Evolutionary conservation across 2,888 invertebrate genomes (phyloP), one percentile per base, ranked within the genome.

Genomic region (Hermaeophaga mercurialis): DNA sequence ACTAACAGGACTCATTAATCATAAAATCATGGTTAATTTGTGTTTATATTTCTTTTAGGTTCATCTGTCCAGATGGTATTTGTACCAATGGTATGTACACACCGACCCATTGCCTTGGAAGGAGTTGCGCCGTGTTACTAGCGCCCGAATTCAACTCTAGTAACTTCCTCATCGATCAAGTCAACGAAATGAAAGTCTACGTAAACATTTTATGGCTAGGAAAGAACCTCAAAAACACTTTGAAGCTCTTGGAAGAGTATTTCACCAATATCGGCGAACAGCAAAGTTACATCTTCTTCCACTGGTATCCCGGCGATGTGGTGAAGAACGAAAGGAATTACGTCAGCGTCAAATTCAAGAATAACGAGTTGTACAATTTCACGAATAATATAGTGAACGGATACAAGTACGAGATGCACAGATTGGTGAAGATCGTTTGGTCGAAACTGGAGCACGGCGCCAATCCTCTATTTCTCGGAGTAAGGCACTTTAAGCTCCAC

Each of bases 151-250:
- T 77, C 31, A 77, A 79, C 7, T 78, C 80, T 4, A 83, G 84
- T 0, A 70, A 72, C 3, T 85, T 85, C 64, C 80, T 87, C 1
- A 78, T 80, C 39, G 70, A 81, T 0, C 86, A 89, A 65, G 85
- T 91, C 33, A 73, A 80, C 8, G 78, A 82, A 52, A 77, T 85
- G 47, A 76, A 81, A 24, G 76, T 89, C 9, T 82, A 80, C 59
- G 84, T 89, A 0, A 85, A 84, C 69, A 84, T 91, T 0, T 78
- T 84, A 3, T 91, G 89, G 88, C 75, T 91, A 9, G 90, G 88
- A 1, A 72, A 80, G 0, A 77, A 84, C 60, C 77, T 90, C 39
- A 75, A 74, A 50, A 58, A 72, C 3, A 77, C 78, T 0, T 70
- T 80, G 12, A 31, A 8, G 11, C 22, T 22, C 8, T 33, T 50